A percentile compares a stretch with the other conserved stretches of the same genome.
Evolutionary conservation across 1,140 invertebrate genomes (phyloP).

Genomic region (Doryteuthis pealeii): DNA sequence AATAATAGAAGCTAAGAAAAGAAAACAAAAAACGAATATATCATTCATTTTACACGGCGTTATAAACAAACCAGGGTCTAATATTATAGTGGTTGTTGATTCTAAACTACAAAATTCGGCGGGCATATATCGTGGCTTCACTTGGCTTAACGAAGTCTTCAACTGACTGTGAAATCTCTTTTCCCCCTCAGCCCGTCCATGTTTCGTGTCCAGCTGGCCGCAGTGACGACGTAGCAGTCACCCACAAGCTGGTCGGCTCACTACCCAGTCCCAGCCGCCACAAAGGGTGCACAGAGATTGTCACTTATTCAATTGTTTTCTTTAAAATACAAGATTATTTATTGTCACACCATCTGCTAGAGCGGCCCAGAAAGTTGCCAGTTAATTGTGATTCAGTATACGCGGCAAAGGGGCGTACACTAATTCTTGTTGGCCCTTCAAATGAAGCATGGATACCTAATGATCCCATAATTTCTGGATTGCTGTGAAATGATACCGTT

Average conservation of each 20-base stretch:
- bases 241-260: background rate
- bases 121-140: background rate
- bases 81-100: too few species aligned
- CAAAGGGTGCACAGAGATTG: constrained; percentile 5
- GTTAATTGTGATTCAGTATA: background rate
- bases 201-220: too few species aligned
- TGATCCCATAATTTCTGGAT: constrained; percentile 3
- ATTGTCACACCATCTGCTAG: constrained; percentile 2
- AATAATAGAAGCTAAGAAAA: too few species aligned
- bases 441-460: background rate
- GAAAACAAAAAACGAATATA: too few species aligned
- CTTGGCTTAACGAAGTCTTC: background rate
- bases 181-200: background rate
- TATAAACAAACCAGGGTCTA: too few species aligned
- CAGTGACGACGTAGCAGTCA: too few species aligned
- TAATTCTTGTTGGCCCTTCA: background rate
- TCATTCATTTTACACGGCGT: too few species aligned
- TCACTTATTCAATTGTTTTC: constrained; percentile 3
- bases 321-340: constrained; percentile 10
- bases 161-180: background rate
- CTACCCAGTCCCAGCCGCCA: background rate
- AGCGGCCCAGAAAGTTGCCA: background rate
- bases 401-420: background rate
- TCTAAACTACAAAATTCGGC: too few species aligned
- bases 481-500: constrained; percentile 7